Percentiles rank a stretch among this genome's conserved stretches.
Conservation (phyloP, 2,797 vertebrate genomes). For the Mastacembelus armatus region DNA sequence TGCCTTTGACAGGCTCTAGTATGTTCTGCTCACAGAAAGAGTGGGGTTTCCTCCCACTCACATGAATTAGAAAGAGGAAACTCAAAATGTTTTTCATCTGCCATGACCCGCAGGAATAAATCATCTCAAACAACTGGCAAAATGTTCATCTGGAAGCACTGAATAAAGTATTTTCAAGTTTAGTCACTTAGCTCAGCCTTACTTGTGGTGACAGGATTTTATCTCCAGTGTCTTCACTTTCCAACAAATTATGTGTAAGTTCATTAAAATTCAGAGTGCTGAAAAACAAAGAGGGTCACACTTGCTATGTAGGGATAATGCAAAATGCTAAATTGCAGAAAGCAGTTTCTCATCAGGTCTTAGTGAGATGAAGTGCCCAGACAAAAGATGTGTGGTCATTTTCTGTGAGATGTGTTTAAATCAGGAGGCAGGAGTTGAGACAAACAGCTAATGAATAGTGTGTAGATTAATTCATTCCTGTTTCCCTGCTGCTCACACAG, state of each 20-base stretch:
- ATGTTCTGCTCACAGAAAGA: conserved; percentile 32
- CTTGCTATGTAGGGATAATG: conserved; percentile 9
- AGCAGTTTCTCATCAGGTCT: conserved; percentile 12
- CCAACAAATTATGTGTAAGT: not conserved
- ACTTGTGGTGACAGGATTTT: conserved; percentile 11
- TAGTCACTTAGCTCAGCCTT: conserved; percentile 6
- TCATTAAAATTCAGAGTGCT: not conserved
- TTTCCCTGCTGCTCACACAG: conserved; percentile 49
- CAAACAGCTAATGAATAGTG: conserved; percentile 57
- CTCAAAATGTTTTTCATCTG: conserved; percentile 42
- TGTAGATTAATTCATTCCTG: conserved; percentile 68
- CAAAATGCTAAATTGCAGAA: conserved; percentile 17
- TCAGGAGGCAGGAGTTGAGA: conserved; percentile 48
- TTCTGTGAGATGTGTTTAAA: conserved; percentile 56
- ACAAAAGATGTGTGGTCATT: conserved; percentile 39
- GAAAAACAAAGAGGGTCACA: conserved; percentile 11
- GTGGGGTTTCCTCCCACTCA: conserved; percentile 43
- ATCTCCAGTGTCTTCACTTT: conserved; percentile 19
- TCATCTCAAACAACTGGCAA: conserved; percentile 11
- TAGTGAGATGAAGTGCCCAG: conserved; percentile 27
- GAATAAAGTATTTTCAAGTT: conserved; percentile 4
- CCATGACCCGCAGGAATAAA: conserved; percentile 20
- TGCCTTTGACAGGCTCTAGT: conserved; percentile 41
- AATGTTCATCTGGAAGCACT: conserved; percentile 22
- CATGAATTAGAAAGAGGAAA: conserved; percentile 43